phyloP scores from a whole-genome alignment of 2,113 vertebrate species.

The Mustelus asterias region DNA sequence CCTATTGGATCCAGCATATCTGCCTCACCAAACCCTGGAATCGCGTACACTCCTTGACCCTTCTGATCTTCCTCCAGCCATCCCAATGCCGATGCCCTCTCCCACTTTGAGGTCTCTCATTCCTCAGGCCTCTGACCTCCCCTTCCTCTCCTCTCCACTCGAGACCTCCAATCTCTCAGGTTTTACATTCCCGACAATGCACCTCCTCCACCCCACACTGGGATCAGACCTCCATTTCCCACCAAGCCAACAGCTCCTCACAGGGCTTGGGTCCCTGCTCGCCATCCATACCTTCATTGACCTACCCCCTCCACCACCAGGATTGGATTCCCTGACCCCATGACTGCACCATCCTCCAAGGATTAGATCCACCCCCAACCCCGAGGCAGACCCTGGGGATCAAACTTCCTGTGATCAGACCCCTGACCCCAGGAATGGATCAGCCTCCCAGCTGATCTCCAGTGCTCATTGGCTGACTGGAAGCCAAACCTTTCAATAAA shows the following conservation, averaged over 20 bases:
- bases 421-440: too few species aligned
- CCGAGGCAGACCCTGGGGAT: too few species aligned
- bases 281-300: too few species aligned
- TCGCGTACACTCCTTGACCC: background rate
- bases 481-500: too few species aligned
- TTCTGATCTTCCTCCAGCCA: background rate
- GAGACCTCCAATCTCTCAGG: background rate
- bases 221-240: background rate
- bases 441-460: too few species aligned
- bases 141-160: background rate
- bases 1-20: background rate
- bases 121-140: background rate
- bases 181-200: background rate
- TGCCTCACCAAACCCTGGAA: background rate
- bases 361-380: too few species aligned
- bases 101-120: background rate
- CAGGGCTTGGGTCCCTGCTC: too few species aligned
- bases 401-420: too few species aligned
- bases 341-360: too few species aligned
- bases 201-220: background rate
- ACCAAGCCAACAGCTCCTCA: background rate
- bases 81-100: background rate
- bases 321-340: too few species aligned
- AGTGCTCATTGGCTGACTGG: too few species aligned
- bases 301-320: too few species aligned